Base-by-base conservation (phyloP, 2,888 invertebrate species). In the Mythimna lalbum region DNA sequence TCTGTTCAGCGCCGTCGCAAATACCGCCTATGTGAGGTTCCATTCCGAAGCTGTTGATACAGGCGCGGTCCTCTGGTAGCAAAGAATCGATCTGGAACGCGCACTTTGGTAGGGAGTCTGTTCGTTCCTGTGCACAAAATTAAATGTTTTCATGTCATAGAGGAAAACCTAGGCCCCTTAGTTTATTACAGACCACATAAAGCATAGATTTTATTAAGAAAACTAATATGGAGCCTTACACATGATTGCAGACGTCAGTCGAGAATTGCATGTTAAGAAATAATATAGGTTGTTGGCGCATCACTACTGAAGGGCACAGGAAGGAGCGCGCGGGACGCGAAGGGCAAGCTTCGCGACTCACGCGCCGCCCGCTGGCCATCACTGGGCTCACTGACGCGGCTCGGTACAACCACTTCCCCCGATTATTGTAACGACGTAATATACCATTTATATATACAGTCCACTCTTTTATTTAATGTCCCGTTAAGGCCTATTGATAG, bases 1-100 rank as follows among this genome's bases (percentile, higher is more conserved):
- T 95, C 78, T 94, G 95, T 72, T 94, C 95, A 2, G 92, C 95
- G n/a, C 95, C 95, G 68, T 95, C 95, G 81, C 95, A 95, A 6
- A 86, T 60, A 6, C 89, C 87, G 50, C 84, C 84, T n/a, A 73
- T 63, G 63, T 84, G 93, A 0, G 93, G 91, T 73, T 94, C 95
- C 12, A 94, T 87, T 3, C 95, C 95, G 69, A 94, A 95, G 43
- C 90, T 89, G 86, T 94, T 94, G 76, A 95, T 82, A 78, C 95
- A 95, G 14, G 94, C 95, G 63, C 95, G 93, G 80, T 95, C 95
- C 0, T 94, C 94, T 0, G 93, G 88, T 83, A 94, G 81, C 76
- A 95, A 84, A 0, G 95, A 94, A 76, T 95, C 94, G 39, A 95
- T 95, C 88, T 95, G 93, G 80, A 95, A 94, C 5, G 95, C 95